Evolutionary conservation across 92 coral and sea anemone species (phyloP).

Genomic region (Actinernus sp.): DNA sequence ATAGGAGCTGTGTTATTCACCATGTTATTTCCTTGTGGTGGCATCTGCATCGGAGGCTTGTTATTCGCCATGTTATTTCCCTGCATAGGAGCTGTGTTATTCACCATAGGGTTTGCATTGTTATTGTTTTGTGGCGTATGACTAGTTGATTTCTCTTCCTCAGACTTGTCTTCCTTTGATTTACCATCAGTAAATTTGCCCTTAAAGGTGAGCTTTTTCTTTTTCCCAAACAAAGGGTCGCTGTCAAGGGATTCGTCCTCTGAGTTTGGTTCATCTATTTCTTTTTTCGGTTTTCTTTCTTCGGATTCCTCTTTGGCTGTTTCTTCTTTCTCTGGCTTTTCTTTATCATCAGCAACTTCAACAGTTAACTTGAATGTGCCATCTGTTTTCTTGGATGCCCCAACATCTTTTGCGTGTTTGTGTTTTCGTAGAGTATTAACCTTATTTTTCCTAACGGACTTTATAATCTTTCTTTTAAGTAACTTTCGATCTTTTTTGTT

Average conservation of each 20-base stretch:
- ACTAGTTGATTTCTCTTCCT: neutral
- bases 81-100: too few relatives aligned
- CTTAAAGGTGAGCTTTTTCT: constrained; percentile 11
- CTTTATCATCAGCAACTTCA: neutral
- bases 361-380: constrained; percentile 24
- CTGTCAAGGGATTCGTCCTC: neutral
- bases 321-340: too few relatives aligned
- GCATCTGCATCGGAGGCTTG: too few relatives aligned
- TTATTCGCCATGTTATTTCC: too few relatives aligned
- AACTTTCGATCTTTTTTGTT: neutral
- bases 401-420: constrained; percentile 2
- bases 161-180: constrained; percentile 5
- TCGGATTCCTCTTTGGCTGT: neutral
- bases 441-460: neutral
- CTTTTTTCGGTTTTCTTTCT: neutral
- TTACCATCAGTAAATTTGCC: constrained; percentile 23
- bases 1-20: too few relatives aligned
- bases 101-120: too few relatives aligned
- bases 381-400: constrained; percentile 20
- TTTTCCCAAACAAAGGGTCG: neutral
- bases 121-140: too few relatives aligned
- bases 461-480: neutral
- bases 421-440: too few relatives aligned
- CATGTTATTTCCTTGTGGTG: too few relatives aligned
- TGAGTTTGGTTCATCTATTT: neutral